Percentiles rank a stretch among this genome's conserved stretches.
Conservation (phyloP, 2,113 vertebrate species). For the Aegotheles bennettii region DNA sequence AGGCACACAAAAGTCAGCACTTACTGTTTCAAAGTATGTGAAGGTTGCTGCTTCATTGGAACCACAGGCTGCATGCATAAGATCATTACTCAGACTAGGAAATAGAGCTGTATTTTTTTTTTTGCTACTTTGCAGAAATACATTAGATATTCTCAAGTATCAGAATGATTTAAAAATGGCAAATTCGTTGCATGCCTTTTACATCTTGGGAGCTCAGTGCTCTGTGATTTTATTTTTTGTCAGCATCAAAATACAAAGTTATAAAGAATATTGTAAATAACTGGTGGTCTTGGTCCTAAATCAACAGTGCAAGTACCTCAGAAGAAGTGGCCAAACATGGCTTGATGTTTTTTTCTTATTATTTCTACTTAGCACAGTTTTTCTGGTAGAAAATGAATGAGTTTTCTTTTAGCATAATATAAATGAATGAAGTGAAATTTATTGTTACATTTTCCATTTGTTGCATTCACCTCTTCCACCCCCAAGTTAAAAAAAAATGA, state of each 20-base stretch:
- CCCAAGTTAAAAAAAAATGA: neutral
- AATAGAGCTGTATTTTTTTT: neutral
- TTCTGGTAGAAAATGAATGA: neutral
- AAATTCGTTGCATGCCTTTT: neutral
- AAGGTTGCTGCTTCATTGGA: neutral
- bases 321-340: neutral
- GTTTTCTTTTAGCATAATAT: neutral
- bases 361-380: too few species aligned
- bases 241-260: neutral
- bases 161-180: neutral
- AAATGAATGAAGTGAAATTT: neutral
- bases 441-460: neutral
- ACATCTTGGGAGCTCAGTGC: neutral
- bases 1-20: neutral
- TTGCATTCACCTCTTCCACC: neutral
- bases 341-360: neutral
- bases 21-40: neutral
- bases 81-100: neutral
- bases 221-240: neutral
- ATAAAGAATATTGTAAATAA: neutral
- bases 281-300: neutral
- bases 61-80: neutral
- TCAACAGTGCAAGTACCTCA: neutral
- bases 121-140: neutral
- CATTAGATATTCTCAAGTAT: too few species aligned